Conservation (phyloP, 2,797 vertebrate genomes). For the Potorous gilbertii region DNA sequence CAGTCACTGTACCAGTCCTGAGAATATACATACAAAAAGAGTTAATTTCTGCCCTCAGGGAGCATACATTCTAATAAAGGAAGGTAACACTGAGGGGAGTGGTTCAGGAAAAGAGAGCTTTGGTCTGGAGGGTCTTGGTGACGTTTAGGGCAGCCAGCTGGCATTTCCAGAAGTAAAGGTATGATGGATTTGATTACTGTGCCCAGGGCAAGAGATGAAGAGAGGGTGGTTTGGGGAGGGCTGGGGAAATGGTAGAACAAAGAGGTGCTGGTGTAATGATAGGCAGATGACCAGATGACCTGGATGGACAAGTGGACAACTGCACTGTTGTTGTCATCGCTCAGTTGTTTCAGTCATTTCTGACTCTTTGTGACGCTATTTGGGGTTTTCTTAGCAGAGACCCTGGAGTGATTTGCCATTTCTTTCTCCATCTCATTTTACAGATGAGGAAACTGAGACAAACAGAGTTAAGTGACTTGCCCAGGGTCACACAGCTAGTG, state of each 20-base stretch:
- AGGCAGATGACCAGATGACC: not conserved
- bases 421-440: not conserved
- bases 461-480: not conserved
- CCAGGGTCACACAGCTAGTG: not conserved
- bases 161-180: not conserved
- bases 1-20: not conserved
- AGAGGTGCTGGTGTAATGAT: not conserved
- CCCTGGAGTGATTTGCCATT: not conserved
- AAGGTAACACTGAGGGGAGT: not conserved
- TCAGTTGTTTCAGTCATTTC: not conserved
- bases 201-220: not conserved
- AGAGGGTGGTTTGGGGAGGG: not conserved
- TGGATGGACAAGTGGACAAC: not conserved
- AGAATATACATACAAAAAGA: not conserved
- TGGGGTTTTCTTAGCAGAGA: not conserved
- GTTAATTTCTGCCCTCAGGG: not conserved
- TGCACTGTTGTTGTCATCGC: not conserved
- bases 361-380: no score
- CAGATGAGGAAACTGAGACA: not conserved
- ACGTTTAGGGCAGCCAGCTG: not conserved
- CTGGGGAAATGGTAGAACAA: not conserved
- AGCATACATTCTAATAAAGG: not conserved
- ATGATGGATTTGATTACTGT: not conserved
- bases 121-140: rapidly evolving
- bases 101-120: not conserved